Conservation (phyloP, 2,113 vertebrate species). For the Mastomys coucha region DNA sequence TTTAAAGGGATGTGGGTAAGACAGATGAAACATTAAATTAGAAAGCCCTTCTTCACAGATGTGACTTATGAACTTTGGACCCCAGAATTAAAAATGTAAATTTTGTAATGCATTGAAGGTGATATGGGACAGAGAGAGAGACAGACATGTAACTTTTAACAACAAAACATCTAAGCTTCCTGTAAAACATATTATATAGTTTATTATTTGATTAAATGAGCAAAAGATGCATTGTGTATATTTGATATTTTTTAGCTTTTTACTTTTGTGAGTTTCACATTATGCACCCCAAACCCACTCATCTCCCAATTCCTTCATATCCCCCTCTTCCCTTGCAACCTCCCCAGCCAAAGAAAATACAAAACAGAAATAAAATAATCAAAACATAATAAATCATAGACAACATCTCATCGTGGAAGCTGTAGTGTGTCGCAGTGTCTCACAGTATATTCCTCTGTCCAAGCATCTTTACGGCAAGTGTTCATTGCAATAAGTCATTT, state of each 20-base stretch:
- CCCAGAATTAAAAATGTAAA: constrained; percentile 24
- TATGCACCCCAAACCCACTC: background rate
- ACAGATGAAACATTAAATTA: background rate
- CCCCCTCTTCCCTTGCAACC: background rate
- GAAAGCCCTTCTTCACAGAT: constrained; percentile 16
- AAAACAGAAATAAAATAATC: background rate
- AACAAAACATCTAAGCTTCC: constrained; percentile 5
- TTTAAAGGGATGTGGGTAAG: constrained; percentile 12
- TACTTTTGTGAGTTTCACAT: background rate
- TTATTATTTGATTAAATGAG: background rate
- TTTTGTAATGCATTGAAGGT: background rate
- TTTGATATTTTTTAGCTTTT: constrained; percentile 19
- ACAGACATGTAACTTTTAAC: background rate
- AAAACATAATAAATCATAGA: background rate
- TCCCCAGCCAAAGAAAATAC: background rate
- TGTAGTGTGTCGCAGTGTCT: background rate
- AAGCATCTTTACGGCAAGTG: too few relatives aligned
- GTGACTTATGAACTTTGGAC: background rate
- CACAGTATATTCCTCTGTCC: too few relatives aligned
- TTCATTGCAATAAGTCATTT: too few relatives aligned
- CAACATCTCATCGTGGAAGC: background rate
- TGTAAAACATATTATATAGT: background rate
- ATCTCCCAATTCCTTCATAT: background rate
- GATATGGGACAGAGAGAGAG: background rate
- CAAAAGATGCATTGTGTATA: background rate